Conservation (phyloP, 2,888 invertebrate species). For the Dorcus hopei region DNA sequence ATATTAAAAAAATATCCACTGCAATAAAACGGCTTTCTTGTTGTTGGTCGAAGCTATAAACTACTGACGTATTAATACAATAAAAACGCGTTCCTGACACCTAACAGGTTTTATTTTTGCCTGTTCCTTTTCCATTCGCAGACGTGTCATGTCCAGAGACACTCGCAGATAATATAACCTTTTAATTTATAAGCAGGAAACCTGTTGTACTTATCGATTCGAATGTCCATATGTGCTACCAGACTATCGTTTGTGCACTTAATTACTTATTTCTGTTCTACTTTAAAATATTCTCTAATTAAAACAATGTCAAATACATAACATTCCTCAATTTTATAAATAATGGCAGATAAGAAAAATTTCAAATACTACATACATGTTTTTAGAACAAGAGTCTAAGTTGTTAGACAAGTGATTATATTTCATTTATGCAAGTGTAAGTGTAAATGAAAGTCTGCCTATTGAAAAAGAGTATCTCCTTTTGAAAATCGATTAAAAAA, state of each 20-base stretch:
- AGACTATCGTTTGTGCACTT: constrained; percentile 1
- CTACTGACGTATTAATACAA: constrained; percentile 15
- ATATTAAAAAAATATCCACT: constrained; percentile 4
- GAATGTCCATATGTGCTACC: constrained; percentile 13
- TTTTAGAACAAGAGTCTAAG: no score
- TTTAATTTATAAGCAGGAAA: constrained; percentile 21
- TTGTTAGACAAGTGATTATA: no score
- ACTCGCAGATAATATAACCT: constrained; percentile 19
- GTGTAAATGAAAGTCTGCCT: no score
- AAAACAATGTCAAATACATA: no score
- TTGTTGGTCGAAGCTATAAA: constrained; percentile 12
- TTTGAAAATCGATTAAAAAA: no score
- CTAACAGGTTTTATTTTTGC: constrained; percentile 24
- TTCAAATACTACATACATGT: no score
- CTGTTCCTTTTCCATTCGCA: constrained; percentile 15
- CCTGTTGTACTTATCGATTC: constrained; percentile 9
- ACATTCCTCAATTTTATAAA: no score
- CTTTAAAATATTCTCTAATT: constrained; percentile 3
- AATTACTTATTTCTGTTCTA: constrained; percentile 1
- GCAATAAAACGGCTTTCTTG: constrained; percentile 13
- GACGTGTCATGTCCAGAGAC: constrained; percentile 15
- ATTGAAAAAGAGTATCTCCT: no score
- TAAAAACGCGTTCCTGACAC: constrained; percentile 23
- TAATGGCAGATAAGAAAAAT: no score
- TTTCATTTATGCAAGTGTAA: no score